Percentiles rank a stretch among this genome's conserved stretches.
Evolutionary conservation across 1,140 invertebrate species (phyloP).

Genomic region (Marisa cornuarietis): DNA sequence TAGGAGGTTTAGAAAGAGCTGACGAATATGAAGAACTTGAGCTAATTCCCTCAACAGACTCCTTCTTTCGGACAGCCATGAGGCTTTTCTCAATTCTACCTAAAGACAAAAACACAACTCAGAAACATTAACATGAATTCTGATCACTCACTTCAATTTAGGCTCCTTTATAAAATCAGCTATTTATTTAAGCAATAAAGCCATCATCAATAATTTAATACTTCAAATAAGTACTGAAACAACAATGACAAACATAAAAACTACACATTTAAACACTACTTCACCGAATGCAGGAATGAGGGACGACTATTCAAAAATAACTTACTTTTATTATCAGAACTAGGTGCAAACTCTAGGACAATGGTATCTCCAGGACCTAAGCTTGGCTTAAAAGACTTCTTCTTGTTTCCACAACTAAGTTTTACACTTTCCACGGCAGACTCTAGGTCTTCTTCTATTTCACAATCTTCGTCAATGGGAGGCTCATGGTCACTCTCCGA

Average conservation of each 20-base stretch:
- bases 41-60: conserved; percentile 6
- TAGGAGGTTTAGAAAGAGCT: conserved; percentile 5
- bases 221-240: not conserved
- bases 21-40: not conserved
- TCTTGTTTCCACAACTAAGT: conserved; percentile 23
- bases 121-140: not conserved
- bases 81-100: conserved; percentile 42
- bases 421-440: conserved; percentile 35
- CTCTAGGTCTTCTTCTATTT: conserved; percentile 48
- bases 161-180: not conserved
- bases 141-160: not conserved
- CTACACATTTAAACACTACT: not conserved
- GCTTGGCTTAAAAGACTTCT: conserved; percentile 5
- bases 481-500: conserved; percentile 39
- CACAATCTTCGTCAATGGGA: conserved; percentile 44
- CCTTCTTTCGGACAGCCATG: conserved; percentile 40
- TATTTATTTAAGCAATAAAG: not conserved
- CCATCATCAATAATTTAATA: not conserved
- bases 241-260: not conserved
- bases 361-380: conserved; percentile 53
- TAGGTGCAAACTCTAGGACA: conserved; percentile 51
- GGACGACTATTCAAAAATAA: not conserved
- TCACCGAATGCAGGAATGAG: not conserved
- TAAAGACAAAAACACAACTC: conserved; percentile 9
- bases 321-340: conserved; percentile 30